Evolutionary conservation across 1,140 invertebrate genomes (phyloP).

Genomic region (Heliconius nattereri): DNA sequence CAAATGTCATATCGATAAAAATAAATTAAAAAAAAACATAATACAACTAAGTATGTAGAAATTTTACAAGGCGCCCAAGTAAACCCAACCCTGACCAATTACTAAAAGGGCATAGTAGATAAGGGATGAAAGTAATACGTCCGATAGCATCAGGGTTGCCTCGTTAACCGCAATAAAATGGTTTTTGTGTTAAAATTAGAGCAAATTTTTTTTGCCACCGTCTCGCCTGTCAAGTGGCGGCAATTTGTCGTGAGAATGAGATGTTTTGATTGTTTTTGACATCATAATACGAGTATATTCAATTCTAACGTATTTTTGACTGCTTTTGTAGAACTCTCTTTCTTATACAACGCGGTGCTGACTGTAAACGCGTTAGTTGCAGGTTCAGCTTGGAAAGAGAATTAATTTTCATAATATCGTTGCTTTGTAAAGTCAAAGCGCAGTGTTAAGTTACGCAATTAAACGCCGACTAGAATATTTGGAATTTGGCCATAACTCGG

Average conservation of each 20-base stretch:
- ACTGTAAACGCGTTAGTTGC: too few relatives aligned
- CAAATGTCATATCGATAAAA: too few relatives aligned
- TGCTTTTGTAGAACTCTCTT: too few relatives aligned
- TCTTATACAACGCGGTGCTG: too few relatives aligned
- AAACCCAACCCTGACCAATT: constrained; percentile 58
- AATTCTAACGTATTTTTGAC: neutral
- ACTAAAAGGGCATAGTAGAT: constrained; percentile 66
- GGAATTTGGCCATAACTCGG: too few relatives aligned
- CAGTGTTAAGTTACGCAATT: too few relatives aligned
- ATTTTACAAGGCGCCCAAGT: constrained; percentile 44
- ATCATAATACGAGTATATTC: constrained; percentile 34
- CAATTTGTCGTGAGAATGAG: constrained; percentile 67
- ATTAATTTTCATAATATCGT: too few relatives aligned
- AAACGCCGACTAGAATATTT: too few relatives aligned
- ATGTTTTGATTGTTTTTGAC: constrained; percentile 51
- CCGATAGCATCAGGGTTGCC: constrained; percentile 69
- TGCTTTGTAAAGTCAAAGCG: too few relatives aligned
- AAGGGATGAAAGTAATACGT: constrained; percentile 78
- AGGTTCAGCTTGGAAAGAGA: too few relatives aligned
- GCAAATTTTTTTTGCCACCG: constrained; percentile 70
- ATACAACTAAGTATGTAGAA: neutral
- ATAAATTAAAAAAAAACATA: too few relatives aligned
- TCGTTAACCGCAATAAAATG: constrained; percentile 74
- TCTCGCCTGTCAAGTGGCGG: constrained; percentile 53
- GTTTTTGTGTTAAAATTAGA: constrained; percentile 65